Evolutionary conservation across 2,888 invertebrate species (phyloP).

Genomic region (Temnothorax unifasciatus): DNA sequence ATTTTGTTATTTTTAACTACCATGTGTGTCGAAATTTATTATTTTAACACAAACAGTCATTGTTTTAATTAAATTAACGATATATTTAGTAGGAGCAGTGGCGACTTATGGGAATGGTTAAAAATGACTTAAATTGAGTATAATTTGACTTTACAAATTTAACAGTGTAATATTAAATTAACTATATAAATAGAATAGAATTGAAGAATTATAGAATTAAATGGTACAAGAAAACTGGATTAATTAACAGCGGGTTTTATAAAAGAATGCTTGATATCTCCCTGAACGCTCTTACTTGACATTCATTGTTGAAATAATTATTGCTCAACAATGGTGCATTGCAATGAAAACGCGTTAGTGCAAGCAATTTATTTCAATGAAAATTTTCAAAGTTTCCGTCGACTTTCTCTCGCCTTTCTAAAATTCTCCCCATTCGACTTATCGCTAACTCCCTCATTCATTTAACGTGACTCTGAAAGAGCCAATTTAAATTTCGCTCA

Average conservation of each 20-base stretch:
- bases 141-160: no score
- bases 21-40: no score
- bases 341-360: background rate
- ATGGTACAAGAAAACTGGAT: background rate
- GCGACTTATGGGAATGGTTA: no score
- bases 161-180: background rate
- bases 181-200: no score
- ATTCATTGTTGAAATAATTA: slow-evolving; percentile 15
- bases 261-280: background rate
- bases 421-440: slow-evolving; percentile 6
- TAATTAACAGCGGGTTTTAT: background rate
- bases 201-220: background rate
- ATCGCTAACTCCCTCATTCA: background rate
- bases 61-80: no score
- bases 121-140: no score
- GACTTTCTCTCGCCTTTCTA: background rate
- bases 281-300: background rate
- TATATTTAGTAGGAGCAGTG: no score
- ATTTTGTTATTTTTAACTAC: no score
- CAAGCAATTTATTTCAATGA: slow-evolving; percentile 19
- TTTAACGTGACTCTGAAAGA: slow-evolving; percentile 1
- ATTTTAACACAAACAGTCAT: no score
- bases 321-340: background rate
- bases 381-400: slow-evolving; percentile 7
- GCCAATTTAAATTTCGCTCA: slow-evolving; percentile 34